phyloP scores from a whole-genome alignment of 2,888 invertebrate species.

The Ectropis crepuscularia region DNA sequence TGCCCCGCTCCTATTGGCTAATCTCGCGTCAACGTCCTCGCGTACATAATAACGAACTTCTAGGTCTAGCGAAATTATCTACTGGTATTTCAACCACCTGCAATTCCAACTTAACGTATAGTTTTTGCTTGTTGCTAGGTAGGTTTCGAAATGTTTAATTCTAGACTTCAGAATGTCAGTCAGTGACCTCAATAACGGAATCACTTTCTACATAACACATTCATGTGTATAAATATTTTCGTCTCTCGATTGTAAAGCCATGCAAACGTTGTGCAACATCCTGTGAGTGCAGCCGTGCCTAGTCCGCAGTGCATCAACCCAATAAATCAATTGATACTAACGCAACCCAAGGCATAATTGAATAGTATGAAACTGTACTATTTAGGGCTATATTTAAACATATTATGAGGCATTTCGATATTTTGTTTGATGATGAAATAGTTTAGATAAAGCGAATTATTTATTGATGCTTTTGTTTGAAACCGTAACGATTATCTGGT shows the following conservation, averaged over 20 bases:
- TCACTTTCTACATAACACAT: conserved; percentile 9
- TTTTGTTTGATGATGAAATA: conserved; percentile 20
- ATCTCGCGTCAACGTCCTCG: conserved; percentile 33
- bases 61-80: conserved; percentile 11
- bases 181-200: conserved; percentile 28
- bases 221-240: conserved; percentile 36
- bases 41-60: conserved; percentile 24
- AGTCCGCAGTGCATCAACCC: conserved; percentile 54
- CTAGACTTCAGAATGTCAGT: conserved; percentile 22
- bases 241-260: conserved; percentile 41
- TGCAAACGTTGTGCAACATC: conserved; percentile 56
- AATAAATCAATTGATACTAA: conserved; percentile 52
- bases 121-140: conserved; percentile 9
- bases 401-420: conserved; percentile 18
- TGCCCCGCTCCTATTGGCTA: conserved; percentile 31
- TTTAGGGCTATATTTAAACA: conserved; percentile 12
- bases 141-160: conserved; percentile 16
- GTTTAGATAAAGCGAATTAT: conserved; percentile 16
- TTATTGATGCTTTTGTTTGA: conserved; percentile 23
- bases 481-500: conserved; percentile 18
- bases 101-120: conserved; percentile 17
- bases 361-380: conserved; percentile 21
- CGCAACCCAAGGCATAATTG: conserved; percentile 28
- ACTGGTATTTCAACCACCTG: conserved; percentile 19
- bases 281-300: conserved; percentile 50